Conservation (phyloP, 2,888 invertebrate genomes). For the Sminthurinus aureus region DNA sequence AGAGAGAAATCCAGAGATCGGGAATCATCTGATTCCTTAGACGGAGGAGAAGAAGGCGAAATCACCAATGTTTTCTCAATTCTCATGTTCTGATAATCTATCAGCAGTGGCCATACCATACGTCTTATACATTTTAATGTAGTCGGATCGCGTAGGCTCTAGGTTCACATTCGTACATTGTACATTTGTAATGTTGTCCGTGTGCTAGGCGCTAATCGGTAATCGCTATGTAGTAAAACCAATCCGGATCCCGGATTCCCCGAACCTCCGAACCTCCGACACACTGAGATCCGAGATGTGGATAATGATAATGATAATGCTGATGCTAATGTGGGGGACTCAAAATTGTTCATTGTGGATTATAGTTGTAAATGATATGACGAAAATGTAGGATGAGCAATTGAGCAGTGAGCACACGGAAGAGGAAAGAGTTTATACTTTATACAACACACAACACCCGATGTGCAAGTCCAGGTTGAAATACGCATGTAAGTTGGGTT, state of each 20-base stretch:
- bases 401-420: background rate
- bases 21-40: background rate
- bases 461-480: background rate
- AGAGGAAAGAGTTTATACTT: too few relatives aligned
- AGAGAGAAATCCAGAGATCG: background rate
- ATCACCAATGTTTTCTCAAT: background rate
- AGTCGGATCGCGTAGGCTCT: background rate
- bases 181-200: background rate
- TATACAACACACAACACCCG: background rate
- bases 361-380: background rate
- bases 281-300: too few relatives aligned
- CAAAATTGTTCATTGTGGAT: background rate
- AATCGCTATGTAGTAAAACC: background rate
- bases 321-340: background rate
- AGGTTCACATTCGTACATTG: background rate
- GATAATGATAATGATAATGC: background rate
- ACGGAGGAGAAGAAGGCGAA: background rate
- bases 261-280: too few relatives aligned
- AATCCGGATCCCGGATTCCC: background rate
- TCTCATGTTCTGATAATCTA: constrained; percentile 10
- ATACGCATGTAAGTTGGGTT: background rate
- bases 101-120: background rate
- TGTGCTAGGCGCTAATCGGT: background rate
- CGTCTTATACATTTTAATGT: constrained; percentile 20
- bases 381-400: background rate